Conservation (phyloP, 2,113 vertebrate genomes). For the Emydura subglobosa region DNA sequence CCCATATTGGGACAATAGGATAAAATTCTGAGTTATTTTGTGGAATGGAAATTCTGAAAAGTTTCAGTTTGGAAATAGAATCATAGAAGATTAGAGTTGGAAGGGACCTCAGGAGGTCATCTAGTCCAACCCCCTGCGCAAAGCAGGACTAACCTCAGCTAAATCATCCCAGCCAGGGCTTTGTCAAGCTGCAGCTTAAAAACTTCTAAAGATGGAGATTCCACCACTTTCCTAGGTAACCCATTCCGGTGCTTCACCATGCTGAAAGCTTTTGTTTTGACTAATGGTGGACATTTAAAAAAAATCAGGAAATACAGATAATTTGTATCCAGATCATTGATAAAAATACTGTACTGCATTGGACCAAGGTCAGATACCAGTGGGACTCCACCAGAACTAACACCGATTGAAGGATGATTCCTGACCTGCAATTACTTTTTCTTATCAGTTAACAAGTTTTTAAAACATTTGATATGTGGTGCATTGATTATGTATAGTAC, state of each 20-base stretch:
- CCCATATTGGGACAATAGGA: neutral
- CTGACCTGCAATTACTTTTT: neutral
- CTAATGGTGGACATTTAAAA: neutral
- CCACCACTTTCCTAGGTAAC: too few relatives aligned
- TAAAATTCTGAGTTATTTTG: neutral
- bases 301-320: neutral
- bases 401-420: neutral
- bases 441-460: neutral
- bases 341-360: neutral
- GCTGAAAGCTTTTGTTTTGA: neutral
- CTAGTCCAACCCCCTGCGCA: too few relatives aligned
- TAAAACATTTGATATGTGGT: neutral
- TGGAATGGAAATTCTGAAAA: too few relatives aligned
- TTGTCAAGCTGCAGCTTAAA: too few relatives aligned
- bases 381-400: neutral
- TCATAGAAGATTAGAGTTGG: too few relatives aligned
- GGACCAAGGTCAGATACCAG: neutral
- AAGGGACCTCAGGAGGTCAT: too few relatives aligned
- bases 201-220: too few relatives aligned
- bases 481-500: neutral
- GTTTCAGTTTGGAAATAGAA: too few relatives aligned
- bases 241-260: too few relatives aligned
- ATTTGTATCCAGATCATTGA: neutral
- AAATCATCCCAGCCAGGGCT: too few relatives aligned
- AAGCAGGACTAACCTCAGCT: too few relatives aligned